Conservation (phyloP, 2,888 invertebrate species). For the Phaonia tiefii region DNA sequence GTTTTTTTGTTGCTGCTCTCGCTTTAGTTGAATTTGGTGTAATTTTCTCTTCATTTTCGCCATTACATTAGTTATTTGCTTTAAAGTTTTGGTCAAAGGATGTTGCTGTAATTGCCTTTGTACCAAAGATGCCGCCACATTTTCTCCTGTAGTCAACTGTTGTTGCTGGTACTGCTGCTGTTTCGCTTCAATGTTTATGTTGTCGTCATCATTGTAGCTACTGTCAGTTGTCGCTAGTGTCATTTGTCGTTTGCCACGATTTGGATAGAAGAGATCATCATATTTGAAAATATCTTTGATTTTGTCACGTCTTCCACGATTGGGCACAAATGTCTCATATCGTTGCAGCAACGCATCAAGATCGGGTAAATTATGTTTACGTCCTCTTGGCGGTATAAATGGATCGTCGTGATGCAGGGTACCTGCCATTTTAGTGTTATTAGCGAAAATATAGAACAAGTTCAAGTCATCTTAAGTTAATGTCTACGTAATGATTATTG, state of each 20-base stretch:
- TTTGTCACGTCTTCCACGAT: slow-evolving; percentile 79
- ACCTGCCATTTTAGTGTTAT: slow-evolving; percentile 51
- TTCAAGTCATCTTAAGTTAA: slow-evolving; percentile 44
- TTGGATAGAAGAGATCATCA: slow-evolving; percentile 79
- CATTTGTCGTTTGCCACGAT: slow-evolving; percentile 77
- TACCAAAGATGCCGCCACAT: not conserved
- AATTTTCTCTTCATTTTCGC: slow-evolving; percentile 69
- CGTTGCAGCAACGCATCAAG: slow-evolving; percentile 74
- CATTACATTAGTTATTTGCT: slow-evolving; percentile 60
- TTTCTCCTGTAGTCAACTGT: not conserved
- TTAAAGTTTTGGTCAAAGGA: slow-evolving; percentile 47
- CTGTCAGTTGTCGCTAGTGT: not conserved
- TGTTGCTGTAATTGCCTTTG: slow-evolving; percentile 34
- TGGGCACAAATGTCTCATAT: slow-evolving; percentile 78
- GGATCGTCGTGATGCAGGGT: slow-evolving; percentile 71
- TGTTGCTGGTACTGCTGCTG: not conserved
- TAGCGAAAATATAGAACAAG: slow-evolving; percentile 5
- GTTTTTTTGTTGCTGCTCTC: slow-evolving; percentile 60
- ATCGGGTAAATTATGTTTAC: slow-evolving; percentile 75
- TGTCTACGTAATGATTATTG: slow-evolving; percentile 14
- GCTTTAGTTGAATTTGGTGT: slow-evolving; percentile 55
- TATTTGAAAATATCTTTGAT: slow-evolving; percentile 79
- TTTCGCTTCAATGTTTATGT: slow-evolving; percentile 14
- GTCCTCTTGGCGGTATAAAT: slow-evolving; percentile 79
- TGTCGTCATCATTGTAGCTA: not conserved